Evolutionary conservation across 2,888 invertebrate genomes (phyloP).

Genomic region (Onthophagus sagittarius): DNA sequence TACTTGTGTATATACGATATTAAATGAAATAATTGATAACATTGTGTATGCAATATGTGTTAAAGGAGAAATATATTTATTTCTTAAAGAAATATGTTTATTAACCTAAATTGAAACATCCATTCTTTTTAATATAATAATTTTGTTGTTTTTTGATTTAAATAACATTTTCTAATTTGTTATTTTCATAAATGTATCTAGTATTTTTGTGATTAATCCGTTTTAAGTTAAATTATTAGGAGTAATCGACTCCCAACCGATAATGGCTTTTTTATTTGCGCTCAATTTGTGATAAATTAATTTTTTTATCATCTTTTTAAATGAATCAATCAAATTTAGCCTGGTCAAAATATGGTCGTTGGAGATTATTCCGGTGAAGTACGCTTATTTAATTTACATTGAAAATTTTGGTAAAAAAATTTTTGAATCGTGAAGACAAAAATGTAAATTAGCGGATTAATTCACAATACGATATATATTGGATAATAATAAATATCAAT

Average conservation of each 20-base stretch:
- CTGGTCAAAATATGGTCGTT: conserved; percentile 60
- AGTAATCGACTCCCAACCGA: conserved; percentile 68
- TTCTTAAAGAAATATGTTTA: background rate
- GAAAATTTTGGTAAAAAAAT: too few species aligned
- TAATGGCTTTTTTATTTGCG: conserved; percentile 71
- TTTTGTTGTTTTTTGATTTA: too few species aligned
- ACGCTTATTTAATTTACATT: conserved; percentile 80
- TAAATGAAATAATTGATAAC: background rate
- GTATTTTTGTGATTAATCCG: too few species aligned
- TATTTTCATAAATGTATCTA: too few species aligned
- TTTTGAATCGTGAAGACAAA: too few species aligned
- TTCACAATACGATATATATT: too few species aligned
- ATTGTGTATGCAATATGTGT: background rate
- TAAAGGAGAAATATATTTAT: background rate
- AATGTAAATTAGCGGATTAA: too few species aligned
- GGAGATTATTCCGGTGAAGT: conserved; percentile 92
- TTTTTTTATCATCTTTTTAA: background rate
- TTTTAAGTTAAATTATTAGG: too few species aligned
- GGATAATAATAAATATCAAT: too few species aligned
- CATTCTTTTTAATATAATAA: too few species aligned
- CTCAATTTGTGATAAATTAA: conserved; percentile 41
- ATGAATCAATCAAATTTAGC: conserved; percentile 42
- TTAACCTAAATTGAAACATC: background rate
- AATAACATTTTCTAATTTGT: too few species aligned
- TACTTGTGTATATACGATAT: background rate